phyloP scores from a whole-genome alignment of 1,140 invertebrate genomes.

The Nylanderia fulva region DNA sequence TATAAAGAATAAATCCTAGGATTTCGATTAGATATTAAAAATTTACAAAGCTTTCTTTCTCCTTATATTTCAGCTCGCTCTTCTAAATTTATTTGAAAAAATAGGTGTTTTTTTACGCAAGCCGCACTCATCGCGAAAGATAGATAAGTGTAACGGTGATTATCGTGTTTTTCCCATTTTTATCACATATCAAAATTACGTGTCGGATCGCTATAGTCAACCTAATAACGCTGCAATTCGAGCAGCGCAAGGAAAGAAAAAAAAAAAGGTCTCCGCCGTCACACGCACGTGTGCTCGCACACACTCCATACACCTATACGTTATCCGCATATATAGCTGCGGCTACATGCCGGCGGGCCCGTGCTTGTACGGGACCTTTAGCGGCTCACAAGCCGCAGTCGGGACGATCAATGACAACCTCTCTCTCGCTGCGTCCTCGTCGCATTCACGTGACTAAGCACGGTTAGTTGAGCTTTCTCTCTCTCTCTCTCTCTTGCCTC shows the following conservation, averaged over 20 bases:
- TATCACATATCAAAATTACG: constrained; percentile 31
- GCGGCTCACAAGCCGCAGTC: constrained; percentile 82
- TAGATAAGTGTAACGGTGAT: background rate
- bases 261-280: constrained; percentile 48
- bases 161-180: constrained; percentile 29
- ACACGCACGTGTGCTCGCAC: constrained; percentile 41
- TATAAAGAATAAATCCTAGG: background rate
- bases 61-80: background rate
- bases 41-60: too few relatives aligned
- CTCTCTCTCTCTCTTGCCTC: constrained; percentile 43
- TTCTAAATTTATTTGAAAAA: background rate
- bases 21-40: background rate
- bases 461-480: constrained; percentile 69
- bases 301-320: constrained; percentile 27
- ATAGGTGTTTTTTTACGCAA: background rate
- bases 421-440: constrained; percentile 60
- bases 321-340: constrained; percentile 71
- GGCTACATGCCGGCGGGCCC: constrained; percentile 76
- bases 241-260: constrained; percentile 31
- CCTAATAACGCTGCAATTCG: constrained; percentile 55
- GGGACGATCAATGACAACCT: constrained; percentile 86
- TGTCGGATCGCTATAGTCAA: constrained; percentile 23
- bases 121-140: background rate
- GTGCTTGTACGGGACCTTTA: constrained; percentile 86
- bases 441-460: constrained; percentile 66